Evolutionary conservation across 2,888 invertebrate genomes (phyloP).

Genomic region (Erebia epiphron): DNA sequence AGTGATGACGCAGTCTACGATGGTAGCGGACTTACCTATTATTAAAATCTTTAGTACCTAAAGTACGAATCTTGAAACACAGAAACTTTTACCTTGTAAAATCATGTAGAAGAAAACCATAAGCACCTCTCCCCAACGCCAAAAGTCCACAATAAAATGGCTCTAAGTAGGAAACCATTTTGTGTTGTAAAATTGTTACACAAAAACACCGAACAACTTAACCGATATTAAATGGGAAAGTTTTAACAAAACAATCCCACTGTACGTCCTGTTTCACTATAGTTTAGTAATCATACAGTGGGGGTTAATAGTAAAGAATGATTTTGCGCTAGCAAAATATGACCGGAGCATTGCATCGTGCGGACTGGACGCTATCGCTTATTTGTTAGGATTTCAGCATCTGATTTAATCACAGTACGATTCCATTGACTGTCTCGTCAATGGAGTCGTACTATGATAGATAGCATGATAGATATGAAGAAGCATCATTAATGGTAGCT

Average conservation of each 20-base stretch:
- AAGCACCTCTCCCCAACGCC: not conserved
- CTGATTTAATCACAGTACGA: too few relatives aligned
- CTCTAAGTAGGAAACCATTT: conserved; percentile 11
- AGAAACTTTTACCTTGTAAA: conserved; percentile 3
- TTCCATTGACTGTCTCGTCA: too few relatives aligned
- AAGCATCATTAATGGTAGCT: too few relatives aligned
- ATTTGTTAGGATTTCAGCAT: too few relatives aligned
- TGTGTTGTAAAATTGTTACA: conserved; percentile 11
- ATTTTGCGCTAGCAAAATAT: not conserved
- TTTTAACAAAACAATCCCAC: conserved; percentile 32
- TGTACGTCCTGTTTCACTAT: conserved; percentile 21
- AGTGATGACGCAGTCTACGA: too few relatives aligned
- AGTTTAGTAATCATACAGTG: conserved; percentile 2
- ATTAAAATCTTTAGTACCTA: too few relatives aligned
- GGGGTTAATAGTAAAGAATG: not conserved
- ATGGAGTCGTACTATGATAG: too few relatives aligned
- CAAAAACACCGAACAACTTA: conserved; percentile 15
- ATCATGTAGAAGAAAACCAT: not conserved
- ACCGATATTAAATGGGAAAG: conserved; percentile 28
- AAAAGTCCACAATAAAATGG: conserved; percentile 14
- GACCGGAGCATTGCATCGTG: not conserved
- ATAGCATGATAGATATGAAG: too few relatives aligned
- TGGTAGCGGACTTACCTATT: too few relatives aligned
- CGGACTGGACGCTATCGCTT: too few relatives aligned
- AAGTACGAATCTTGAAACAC: not conserved